Percentiles rank a stretch among this genome's conserved stretches.
Evolutionary conservation across 2,888 invertebrate genomes (phyloP).

Genomic region (Loripinus fragilis): DNA sequence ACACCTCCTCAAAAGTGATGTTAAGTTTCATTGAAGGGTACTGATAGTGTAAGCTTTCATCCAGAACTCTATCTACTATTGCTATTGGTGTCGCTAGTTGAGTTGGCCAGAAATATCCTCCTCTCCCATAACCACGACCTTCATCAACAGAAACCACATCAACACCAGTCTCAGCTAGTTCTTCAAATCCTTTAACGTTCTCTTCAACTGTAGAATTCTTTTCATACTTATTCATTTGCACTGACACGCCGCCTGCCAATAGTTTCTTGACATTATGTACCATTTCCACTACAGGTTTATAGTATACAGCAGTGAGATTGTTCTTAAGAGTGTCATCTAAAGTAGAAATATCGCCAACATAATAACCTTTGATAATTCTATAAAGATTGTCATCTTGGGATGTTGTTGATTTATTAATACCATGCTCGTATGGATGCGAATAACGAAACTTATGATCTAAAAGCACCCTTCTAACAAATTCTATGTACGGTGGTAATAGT

Average conservation of each 20-base stretch:
- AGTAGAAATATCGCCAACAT: conserved; percentile 28
- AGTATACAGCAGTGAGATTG: conserved; percentile 54
- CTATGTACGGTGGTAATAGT: conserved; percentile 55
- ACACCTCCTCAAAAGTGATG: conserved; percentile 70
- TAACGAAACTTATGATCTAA: conserved; percentile 66
- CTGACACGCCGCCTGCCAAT: conserved; percentile 25
- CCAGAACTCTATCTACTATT: conserved; percentile 58
- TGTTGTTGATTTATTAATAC: too few relatives aligned
- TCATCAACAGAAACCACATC: conserved; percentile 75
- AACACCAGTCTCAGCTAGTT: conserved; percentile 46
- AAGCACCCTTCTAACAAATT: conserved; percentile 61
- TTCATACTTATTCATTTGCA: conserved; percentile 56
- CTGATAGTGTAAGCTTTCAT: conserved; percentile 58
- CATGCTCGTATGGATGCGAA: conserved; percentile 15
- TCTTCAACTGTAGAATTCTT: conserved; percentile 59
- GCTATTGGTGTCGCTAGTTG: conserved; percentile 55
- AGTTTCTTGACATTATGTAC: background rate
- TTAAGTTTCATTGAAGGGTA: conserved; percentile 55
- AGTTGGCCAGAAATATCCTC: conserved; percentile 71
- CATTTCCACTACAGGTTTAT: conserved; percentile 43
- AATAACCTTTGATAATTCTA: conserved; percentile 43
- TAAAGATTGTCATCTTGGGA: background rate
- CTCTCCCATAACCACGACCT: conserved; percentile 72
- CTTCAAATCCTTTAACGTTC: conserved; percentile 63
- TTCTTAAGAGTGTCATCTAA: conserved; percentile 17